Evolutionary conservation across 2,888 invertebrate species (phyloP).

Genomic region (Villa cingulata): DNA sequence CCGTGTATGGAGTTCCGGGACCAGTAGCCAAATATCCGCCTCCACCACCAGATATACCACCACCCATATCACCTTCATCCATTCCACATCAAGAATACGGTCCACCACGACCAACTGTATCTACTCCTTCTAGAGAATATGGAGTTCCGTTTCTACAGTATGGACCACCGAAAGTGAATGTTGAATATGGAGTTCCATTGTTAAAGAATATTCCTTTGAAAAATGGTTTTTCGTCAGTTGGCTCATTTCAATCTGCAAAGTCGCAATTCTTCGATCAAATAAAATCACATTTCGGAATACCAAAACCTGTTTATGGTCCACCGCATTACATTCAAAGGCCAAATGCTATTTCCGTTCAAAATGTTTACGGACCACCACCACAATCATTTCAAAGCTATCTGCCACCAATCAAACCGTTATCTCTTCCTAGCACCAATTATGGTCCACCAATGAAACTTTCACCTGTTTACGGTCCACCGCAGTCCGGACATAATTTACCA

Average conservation of each 20-base stretch:
- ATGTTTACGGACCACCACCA: constrained; percentile 32
- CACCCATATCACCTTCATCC: constrained; percentile 26
- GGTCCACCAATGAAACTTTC: constrained; percentile 16
- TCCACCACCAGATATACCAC: constrained; percentile 38
- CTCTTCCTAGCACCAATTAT: constrained; percentile 19
- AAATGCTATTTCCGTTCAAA: constrained; percentile 34
- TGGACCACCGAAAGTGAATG: constrained; percentile 39
- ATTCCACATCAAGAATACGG: constrained; percentile 40
- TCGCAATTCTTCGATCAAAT: constrained; percentile 28
- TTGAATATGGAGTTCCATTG: constrained; percentile 36
- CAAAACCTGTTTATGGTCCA: constrained; percentile 37
- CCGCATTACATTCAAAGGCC: constrained; percentile 22
- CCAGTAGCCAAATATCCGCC: constrained; percentile 35
- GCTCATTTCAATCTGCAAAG: constrained; percentile 6
- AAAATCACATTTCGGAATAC: constrained; percentile 30
- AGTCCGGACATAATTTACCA: constrained; percentile 22
- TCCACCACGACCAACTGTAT: constrained; percentile 26
- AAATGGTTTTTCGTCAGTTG: constrained; percentile 10
- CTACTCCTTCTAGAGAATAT: constrained; percentile 22
- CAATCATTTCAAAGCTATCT: constrained; percentile 33
- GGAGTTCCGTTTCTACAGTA: constrained; percentile 35
- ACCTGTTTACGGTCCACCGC: constrained; percentile 22
- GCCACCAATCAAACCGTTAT: constrained; percentile 23
- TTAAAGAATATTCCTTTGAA: constrained; percentile 12
- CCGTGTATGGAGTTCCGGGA: constrained; percentile 46